Percentiles rank a stretch among this genome's conserved stretches.
Conservation (phyloP, 2,888 invertebrate species). For the Drosophila algonquin region DNA sequence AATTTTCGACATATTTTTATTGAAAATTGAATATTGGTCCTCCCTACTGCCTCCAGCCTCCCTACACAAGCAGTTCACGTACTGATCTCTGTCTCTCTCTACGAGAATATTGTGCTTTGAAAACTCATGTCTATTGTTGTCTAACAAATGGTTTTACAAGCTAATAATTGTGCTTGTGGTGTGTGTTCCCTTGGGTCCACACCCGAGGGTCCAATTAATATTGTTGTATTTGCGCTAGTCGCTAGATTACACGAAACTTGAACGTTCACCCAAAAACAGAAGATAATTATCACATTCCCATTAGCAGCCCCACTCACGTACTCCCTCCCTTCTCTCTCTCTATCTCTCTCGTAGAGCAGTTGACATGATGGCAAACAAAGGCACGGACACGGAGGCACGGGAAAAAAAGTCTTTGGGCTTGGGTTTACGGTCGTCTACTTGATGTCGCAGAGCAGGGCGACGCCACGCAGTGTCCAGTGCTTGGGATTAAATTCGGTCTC, state of each 20-base stretch:
- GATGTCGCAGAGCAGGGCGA: slow-evolving; percentile 97
- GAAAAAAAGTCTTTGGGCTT: slow-evolving; percentile 1
- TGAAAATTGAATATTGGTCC: neutral
- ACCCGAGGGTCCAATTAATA: slow-evolving; percentile 70
- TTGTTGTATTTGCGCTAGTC: slow-evolving; percentile 55
- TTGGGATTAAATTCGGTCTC: slow-evolving; percentile 96
- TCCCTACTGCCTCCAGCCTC: too few species aligned
- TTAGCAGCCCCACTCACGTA: slow-evolving; percentile 63
- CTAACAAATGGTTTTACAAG: slow-evolving; percentile 45
- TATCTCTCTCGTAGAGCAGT: slow-evolving; percentile 39
- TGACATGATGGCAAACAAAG: slow-evolving; percentile 64
- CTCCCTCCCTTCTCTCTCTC: neutral
- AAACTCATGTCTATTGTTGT: slow-evolving; percentile 6
- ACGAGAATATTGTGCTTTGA: slow-evolving; percentile 15
- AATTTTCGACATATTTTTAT: neutral
- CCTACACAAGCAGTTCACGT: too few species aligned
- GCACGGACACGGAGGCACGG: slow-evolving; percentile 9
- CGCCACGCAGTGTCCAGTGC: slow-evolving; percentile 97
- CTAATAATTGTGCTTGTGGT: slow-evolving; percentile 59
- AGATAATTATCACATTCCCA: slow-evolving; percentile 71
- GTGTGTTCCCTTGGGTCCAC: slow-evolving; percentile 23
- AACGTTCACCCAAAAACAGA: slow-evolving; percentile 49
- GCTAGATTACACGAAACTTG: slow-evolving; percentile 54
- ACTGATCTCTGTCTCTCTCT: neutral
- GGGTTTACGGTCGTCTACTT: slow-evolving; percentile 86